Evolutionary conservation across 2,797 vertebrate genomes (phyloP), one percentile per base, ranked within the genome.

Genomic region (Brachyalestes nurse): DNA sequence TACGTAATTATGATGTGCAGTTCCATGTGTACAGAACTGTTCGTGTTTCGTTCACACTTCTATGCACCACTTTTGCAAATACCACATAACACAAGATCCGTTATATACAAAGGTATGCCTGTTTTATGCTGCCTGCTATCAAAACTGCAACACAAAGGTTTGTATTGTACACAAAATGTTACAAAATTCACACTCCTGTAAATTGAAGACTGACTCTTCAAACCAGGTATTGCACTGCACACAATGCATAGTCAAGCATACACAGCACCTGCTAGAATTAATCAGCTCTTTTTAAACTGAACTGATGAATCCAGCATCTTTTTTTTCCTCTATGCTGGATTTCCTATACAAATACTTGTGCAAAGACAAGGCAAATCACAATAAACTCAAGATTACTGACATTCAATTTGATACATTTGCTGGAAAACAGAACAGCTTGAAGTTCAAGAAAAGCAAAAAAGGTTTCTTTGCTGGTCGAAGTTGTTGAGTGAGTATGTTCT

Each of bases 31-130:
- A n/a, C n/a, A n/a, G n/a, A n/a, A n/a, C n/a, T n/a, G n/a, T n/a
- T n/a, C n/a, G n/a, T n/a, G n/a, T n/a, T n/a, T n/a, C n/a, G 51
- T 72, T 57, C 28, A 51, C 38, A 17, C 55, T 38, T 21, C 23
- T 58, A 42, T 42, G 19, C 13, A 45, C n/a, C n/a, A 73, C 34
- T 60, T 60, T 14, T 14, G 21, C 55, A 45, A 74, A 74, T 74
- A 60, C 72, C 60, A 55, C n/a, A 45, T 42, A 60, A 58, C 57
- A 57, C 55, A 45, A 6, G 5, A 60, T 42, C 42, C 38, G 10
- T 61, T n/a, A 21, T 58, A 73, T 40, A 73, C 16, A 58, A 62
- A n/a, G 5, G 25, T 55, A n/a, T 9, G 13, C 9, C 70, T n/a
- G 45, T 28, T 14, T 2, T 71, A 16, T 53, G 12, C 21, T 69